These are phyloP conservation scores for Odontomachus brunneus DNA, from an alignment of 1,140 invertebrate genomes.

Conservation along the genomic window DNA sequence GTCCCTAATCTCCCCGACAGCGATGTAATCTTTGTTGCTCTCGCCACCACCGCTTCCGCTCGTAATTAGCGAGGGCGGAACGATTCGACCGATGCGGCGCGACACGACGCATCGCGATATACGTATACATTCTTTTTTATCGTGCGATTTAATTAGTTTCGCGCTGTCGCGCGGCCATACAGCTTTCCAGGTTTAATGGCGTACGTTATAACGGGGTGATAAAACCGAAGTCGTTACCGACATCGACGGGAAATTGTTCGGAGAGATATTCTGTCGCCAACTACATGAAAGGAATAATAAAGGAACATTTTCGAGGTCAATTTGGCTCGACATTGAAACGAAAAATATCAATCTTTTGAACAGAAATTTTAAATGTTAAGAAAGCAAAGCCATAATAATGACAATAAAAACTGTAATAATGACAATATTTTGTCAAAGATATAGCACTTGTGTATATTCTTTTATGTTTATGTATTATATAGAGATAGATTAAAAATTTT, in stretches of 20 bases:
- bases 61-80: constrained; percentile 16
- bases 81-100: background rate
- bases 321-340: background rate
- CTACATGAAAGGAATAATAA: background rate
- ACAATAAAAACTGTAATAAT: background rate
- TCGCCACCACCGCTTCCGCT: background rate
- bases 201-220: constrained; percentile 21
- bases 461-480: too few species aligned
- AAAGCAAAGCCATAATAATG: background rate
- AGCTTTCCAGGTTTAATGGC: background rate
- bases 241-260: background rate
- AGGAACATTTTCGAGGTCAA: background rate
- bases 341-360: background rate
- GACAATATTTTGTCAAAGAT: background rate
- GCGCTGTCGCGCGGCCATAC: background rate
- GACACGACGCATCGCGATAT: background rate
- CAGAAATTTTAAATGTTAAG: too few species aligned
- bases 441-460: background rate
- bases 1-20: constrained; percentile 42
- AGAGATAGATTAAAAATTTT: too few species aligned
- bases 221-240: constrained; percentile 11
- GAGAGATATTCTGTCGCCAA: background rate
- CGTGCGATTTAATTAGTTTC: constrained; percentile 7
- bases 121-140: background rate
- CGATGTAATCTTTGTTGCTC: constrained; percentile 41